Conservation (phyloP, 2,113 vertebrate species). For the Gnathonemus longibarbis region DNA sequence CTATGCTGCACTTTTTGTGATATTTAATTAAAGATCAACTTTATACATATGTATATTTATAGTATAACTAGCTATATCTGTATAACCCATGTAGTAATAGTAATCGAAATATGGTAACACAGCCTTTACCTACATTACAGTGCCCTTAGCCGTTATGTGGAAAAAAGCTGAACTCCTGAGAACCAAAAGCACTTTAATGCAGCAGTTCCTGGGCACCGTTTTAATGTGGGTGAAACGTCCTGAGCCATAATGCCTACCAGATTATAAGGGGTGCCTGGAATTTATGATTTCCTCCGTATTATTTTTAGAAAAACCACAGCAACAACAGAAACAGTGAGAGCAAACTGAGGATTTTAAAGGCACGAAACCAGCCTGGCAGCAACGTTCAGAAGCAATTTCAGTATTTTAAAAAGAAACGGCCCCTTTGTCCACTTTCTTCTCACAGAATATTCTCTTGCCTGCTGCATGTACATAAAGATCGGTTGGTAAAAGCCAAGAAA, state of each 20-base stretch:
- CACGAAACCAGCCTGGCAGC: neutral
- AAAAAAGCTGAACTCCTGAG: neutral
- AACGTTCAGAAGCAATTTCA: neutral
- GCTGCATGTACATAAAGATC: neutral
- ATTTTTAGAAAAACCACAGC: neutral
- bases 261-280: neutral
- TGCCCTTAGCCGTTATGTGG: neutral
- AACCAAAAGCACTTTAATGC: neutral
- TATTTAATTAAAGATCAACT: neutral
- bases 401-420: neutral
- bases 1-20: conserved; percentile 8
- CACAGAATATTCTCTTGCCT: neutral
- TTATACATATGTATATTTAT: neutral
- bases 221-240: neutral
- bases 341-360: neutral
- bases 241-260: neutral
- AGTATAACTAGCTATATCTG: neutral
- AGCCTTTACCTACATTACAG: neutral
- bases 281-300: neutral
- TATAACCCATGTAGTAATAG: neutral
- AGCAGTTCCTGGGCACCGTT: neutral
- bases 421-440: neutral
- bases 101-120: neutral
- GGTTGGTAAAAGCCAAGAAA: neutral
- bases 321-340: neutral